Evolutionary conservation across 2,797 vertebrate genomes (phyloP).

Genomic region (Chaenodraco wilsoni): DNA sequence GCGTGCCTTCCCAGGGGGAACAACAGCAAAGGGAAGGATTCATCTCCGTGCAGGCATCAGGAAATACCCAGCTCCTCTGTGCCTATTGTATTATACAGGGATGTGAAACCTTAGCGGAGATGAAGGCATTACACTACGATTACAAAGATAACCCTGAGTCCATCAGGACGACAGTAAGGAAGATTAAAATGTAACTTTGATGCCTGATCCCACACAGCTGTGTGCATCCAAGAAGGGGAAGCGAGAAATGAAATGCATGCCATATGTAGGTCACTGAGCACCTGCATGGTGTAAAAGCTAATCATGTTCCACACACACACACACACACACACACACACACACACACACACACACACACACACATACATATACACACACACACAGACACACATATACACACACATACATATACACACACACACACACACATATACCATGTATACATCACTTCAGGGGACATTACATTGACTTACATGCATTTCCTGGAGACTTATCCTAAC

Average conservation of each 20-base stretch:
- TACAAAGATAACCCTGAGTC: slow-evolving; percentile 70
- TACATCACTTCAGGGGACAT: no score
- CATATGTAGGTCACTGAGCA: slow-evolving; percentile 75
- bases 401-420: no score
- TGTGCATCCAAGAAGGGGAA: slow-evolving; percentile 51
- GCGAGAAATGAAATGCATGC: slow-evolving; percentile 21
- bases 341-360: no score
- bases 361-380: no score
- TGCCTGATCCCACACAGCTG: slow-evolving; percentile 74
- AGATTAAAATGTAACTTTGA: slow-evolving; percentile 64
- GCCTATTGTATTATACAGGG: slow-evolving; percentile 75
- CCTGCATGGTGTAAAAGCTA: slow-evolving; percentile 70
- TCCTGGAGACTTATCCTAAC: no score
- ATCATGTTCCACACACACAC: slow-evolving; percentile 43
- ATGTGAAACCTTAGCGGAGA: slow-evolving; percentile 73
- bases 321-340: not conserved
- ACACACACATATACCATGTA: no score
- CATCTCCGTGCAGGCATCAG: slow-evolving; percentile 59
- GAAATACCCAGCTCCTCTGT: slow-evolving; percentile 56
- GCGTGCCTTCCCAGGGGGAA: slow-evolving; percentile 42
- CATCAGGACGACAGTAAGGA: slow-evolving; percentile 58
- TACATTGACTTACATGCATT: no score
- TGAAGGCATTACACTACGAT: slow-evolving; percentile 81
- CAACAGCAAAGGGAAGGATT: slow-evolving; percentile 57
- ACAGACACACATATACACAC: no score